Evolutionary conservation across 2,888 invertebrate species (phyloP), one percentile per base, ranked within the genome.

Genomic region (Trachelus stipa): DNA sequence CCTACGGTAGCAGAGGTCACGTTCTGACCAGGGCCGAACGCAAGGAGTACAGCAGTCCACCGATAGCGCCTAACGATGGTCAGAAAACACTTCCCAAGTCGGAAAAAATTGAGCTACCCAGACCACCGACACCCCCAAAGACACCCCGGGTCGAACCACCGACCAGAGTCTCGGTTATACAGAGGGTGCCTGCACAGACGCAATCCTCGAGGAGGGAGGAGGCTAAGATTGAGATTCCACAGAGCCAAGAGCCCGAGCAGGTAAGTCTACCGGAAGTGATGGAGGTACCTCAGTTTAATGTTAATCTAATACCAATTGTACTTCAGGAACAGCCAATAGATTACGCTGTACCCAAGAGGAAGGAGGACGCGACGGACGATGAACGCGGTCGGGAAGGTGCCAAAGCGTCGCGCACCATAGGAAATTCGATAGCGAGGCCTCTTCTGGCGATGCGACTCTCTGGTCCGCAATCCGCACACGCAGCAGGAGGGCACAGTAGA

Each of bases 321-420:
- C 31, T 83, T 6, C 96, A 96, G 92, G 97, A 97, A 81, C 97
- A 97, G 86, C 97, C 97, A 0, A 97, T 97, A 81, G 97, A 97
- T 89, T 97, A 97, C 90, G 97, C 95, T 88, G 96, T 97, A 83
- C 97, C 97, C 34, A 97, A 96, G 90, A 94, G 96, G 87, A 94
- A 95, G 80, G 95, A 95, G 11, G 94, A 95, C 88, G 92, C 92
- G 12, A 95, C 95, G 87, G 94, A 94, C 89, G 94, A 87, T 34
- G 89, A 90, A 68, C 85, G 90, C 73, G 87, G 88, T 94, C 81
- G 96, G 94, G 92, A 95, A 94, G 87, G 88, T 30, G 90, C 88
- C 33, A 90, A 90, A 77, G 90, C 87, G 1, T 88, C 88, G 4
- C 87, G 90, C 23, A 85, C 88, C 11, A 86, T 89, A 34, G 90